A percentile compares a stretch with the other conserved stretches of the same genome.
Evolutionary conservation across 2,888 invertebrate species (phyloP).

Genomic region (Pocota personata): DNA sequence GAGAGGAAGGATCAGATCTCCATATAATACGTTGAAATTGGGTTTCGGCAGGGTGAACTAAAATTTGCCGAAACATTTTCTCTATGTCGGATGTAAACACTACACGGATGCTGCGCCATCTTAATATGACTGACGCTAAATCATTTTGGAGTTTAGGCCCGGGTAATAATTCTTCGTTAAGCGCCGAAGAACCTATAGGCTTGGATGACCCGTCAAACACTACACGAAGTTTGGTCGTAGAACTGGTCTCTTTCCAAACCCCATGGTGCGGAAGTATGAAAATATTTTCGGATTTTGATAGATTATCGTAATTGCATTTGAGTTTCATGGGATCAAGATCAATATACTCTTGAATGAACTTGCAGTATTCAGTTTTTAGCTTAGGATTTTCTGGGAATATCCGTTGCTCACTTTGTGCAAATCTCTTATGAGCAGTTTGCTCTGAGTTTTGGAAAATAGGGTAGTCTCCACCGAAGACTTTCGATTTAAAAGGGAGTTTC

Average conservation of each 20-base stretch:
- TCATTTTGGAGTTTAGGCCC: background rate
- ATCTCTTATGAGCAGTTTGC: background rate
- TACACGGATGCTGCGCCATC: background rate
- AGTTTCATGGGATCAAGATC: slow-evolving; percentile 3
- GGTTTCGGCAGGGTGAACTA: too few species aligned
- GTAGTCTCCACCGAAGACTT: background rate
- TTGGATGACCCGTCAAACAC: too few species aligned
- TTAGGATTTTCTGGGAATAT: background rate
- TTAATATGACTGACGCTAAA: background rate
- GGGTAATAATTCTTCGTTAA: too few species aligned
- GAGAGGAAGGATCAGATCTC: too few species aligned
- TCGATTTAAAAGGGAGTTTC: slow-evolving; percentile 10
- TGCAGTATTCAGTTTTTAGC: too few species aligned
- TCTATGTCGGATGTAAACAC: background rate
- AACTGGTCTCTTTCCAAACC: too few species aligned
- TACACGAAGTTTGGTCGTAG: too few species aligned
- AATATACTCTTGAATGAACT: too few species aligned
- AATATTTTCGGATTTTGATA: background rate
- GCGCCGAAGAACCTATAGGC: too few species aligned
- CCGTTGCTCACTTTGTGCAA: background rate
- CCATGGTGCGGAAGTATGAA: too few species aligned
- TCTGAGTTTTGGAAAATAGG: too few species aligned
- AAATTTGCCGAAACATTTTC: slow-evolving; percentile 16
- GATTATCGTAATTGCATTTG: background rate
- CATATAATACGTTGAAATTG: too few species aligned